These are phyloP conservation scores for Acrobasis repandana DNA, from an alignment of 2,888 invertebrate genomes.

Conservation along the genomic window DNA sequence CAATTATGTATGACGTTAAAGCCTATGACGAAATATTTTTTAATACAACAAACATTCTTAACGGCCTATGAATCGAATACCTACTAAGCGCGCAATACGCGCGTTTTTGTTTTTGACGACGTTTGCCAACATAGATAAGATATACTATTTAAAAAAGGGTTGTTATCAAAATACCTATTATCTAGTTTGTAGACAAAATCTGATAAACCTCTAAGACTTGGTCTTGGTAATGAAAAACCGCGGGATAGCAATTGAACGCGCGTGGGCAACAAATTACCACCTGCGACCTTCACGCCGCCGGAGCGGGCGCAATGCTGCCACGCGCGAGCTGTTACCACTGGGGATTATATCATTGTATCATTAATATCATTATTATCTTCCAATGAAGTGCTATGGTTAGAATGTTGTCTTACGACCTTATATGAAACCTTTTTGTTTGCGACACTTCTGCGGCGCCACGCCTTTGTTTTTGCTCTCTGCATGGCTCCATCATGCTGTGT, in stretches of 20 bases:
- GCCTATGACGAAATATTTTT: no score
- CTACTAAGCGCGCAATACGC: no score
- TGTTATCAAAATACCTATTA: background rate
- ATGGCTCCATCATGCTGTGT: background rate
- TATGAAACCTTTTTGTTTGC: no score
- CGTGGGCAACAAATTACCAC: slow-evolving; percentile 45
- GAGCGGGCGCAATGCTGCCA: slow-evolving; percentile 30
- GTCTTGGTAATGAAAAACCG: slow-evolving; percentile 36
- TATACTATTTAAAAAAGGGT: background rate
- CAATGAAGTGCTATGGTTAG: background rate
- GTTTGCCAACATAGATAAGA: background rate
- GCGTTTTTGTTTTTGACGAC: no score
- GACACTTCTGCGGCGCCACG: background rate
- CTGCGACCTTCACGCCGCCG: slow-evolving; percentile 44
- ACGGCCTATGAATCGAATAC: no score
- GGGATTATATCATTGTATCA: slow-evolving; percentile 10
- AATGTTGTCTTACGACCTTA: background rate
- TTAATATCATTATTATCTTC: background rate
- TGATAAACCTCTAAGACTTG: background rate
- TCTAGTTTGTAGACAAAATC: background rate
- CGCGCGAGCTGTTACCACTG: slow-evolving; percentile 11
- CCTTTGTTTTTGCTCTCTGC: background rate
- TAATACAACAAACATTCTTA: no score
- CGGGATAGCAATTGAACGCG: slow-evolving; percentile 42
- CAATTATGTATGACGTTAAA: no score